Percentiles rank a stretch among this genome's conserved stretches.
Conservation (phyloP, 2,888 invertebrate species). For the Drosophila pseudotakahashii region DNA sequence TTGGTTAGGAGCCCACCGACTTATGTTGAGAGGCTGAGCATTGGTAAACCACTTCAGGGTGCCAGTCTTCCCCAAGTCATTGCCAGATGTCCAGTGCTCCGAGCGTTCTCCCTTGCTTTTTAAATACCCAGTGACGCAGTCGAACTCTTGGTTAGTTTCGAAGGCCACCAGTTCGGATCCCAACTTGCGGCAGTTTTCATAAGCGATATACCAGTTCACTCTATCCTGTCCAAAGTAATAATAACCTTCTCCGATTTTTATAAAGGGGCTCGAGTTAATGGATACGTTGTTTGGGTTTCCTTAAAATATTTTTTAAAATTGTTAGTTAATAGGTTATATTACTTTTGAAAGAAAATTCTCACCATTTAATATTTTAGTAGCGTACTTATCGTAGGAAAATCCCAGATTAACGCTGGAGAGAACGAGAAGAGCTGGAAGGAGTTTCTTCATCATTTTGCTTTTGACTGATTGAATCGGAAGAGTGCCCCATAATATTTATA, state of each 20-base stretch:
- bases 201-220: conserved; percentile 28
- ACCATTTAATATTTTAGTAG: not conserved
- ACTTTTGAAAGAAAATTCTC: no score
- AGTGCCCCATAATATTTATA: no score
- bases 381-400: not conserved
- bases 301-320: not conserved
- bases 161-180: conserved; percentile 32
- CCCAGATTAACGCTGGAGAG: not conserved
- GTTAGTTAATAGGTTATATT: no score
- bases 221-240: conserved; percentile 28
- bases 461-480: not conserved
- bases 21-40: conserved; percentile 47
- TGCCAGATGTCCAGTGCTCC: conserved; percentile 54
- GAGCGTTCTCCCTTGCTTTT: conserved; percentile 8
- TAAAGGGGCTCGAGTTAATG: conserved; percentile 13
- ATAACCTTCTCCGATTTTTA: conserved; percentile 15
- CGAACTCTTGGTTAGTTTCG: conserved; percentile 28
- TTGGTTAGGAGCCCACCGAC: conserved; percentile 56
- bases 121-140: conserved; percentile 9
- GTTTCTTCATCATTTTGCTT: not conserved
- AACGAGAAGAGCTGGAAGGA: not conserved
- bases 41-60: conserved; percentile 53
- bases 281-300: conserved; percentile 21
- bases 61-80: conserved; percentile 53
- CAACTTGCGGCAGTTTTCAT: conserved; percentile 25